Evolutionary conservation across 30 jellyfish, hydroid and myxozoan genomes (phyloP).

Genomic region (Phacellophora camtschatica): DNA sequence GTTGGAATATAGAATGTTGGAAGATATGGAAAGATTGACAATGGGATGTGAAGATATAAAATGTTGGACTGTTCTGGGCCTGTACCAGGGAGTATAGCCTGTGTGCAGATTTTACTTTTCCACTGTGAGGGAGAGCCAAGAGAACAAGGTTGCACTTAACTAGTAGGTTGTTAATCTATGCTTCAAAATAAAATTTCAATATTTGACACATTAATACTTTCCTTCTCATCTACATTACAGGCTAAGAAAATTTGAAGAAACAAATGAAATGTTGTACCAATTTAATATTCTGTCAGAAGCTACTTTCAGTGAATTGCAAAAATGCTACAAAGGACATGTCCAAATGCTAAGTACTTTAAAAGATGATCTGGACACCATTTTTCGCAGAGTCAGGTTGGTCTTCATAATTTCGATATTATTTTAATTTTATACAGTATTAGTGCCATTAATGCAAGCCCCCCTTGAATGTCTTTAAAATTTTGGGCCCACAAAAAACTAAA

Average conservation of each 20-base stretch:
- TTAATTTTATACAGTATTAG: neutral
- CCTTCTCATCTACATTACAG: constrained; percentile 14
- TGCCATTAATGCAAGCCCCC: neutral
- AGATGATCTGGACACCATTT: constrained; percentile 68
- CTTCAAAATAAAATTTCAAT: too few relatives aligned
- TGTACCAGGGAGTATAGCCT: too few relatives aligned
- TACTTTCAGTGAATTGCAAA: constrained; percentile 58
- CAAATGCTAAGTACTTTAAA: constrained; percentile 51
- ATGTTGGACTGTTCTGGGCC: too few relatives aligned
- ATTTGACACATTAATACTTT: neutral
- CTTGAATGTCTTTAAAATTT: neutral
- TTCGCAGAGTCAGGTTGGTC: constrained; percentile 77
- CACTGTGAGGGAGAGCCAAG: too few relatives aligned
- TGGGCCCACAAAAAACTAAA: too few relatives aligned
- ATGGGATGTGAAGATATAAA: too few relatives aligned
- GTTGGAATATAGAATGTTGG: too few relatives aligned
- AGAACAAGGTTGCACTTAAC: too few relatives aligned
- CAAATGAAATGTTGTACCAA: constrained; percentile 85
- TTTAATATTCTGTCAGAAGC: constrained; percentile 73
- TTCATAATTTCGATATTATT: neutral
- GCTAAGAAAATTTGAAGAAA: constrained; percentile 83
- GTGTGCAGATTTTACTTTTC: too few relatives aligned
- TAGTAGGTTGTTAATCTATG: too few relatives aligned
- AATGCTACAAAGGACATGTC: constrained; percentile 59
- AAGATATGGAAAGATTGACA: too few relatives aligned